Evolutionary conservation across 2,888 invertebrate species (phyloP).

Genomic region (Leucozona laternaria): DNA sequence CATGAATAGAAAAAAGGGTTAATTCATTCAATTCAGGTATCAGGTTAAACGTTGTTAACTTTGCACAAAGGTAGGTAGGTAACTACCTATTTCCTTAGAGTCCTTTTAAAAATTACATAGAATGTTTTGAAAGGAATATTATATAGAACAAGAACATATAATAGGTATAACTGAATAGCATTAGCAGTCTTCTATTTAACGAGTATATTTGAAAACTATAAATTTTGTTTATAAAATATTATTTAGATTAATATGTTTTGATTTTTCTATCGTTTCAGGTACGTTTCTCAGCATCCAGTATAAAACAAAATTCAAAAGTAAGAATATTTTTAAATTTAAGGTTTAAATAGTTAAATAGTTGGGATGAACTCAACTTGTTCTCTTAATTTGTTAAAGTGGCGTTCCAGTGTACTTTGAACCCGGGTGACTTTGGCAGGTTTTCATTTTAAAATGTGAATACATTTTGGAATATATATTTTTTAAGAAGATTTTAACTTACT

Average conservation of each 20-base stretch:
- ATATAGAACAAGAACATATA: too few species aligned
- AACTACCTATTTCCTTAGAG: neutral
- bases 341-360: neutral
- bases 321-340: slow-evolving; percentile 3
- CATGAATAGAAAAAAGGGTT: neutral
- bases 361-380: too few species aligned
- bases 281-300: slow-evolving; percentile 28
- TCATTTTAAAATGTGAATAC: too few species aligned
- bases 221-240: neutral
- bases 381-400: too few species aligned
- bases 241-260: slow-evolving; percentile 3
- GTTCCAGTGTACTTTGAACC: too few species aligned
- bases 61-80: neutral
- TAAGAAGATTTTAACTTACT: too few species aligned
- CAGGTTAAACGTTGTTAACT: neutral
- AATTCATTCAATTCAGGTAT: neutral
- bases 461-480: too few species aligned
- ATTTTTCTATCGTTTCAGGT: slow-evolving; percentile 59
- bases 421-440: too few species aligned
- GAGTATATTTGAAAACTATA: neutral
- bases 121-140: neutral
- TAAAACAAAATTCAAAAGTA: neutral
- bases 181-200: neutral
- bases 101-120: neutral
- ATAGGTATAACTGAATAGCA: too few species aligned